Percentiles rank a stretch among this genome's conserved stretches.
Evolutionary conservation across 2,797 vertebrate species (phyloP).

Genomic region (Hapalemur alaotrensis): DNA sequence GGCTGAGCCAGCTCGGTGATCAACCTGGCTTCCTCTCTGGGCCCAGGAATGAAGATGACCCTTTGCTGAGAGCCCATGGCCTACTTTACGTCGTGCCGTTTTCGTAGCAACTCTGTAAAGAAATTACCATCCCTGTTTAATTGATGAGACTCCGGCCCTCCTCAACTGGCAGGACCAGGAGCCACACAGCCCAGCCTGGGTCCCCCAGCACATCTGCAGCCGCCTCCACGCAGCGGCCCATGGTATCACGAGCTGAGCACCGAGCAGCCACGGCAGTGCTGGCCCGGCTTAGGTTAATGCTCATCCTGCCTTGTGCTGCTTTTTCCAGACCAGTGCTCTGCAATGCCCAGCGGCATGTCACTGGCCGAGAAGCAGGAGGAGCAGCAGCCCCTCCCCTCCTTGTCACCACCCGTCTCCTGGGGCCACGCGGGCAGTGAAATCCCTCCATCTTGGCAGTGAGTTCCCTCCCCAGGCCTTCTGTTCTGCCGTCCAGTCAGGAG

Average conservation of each 20-base stretch:
- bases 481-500: background rate
- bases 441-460: background rate
- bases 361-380: background rate
- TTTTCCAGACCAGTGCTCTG: background rate
- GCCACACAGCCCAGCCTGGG: background rate
- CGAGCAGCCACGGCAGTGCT: accelerated
- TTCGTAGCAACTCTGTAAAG: background rate
- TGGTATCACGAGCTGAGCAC: accelerated
- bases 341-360: accelerated
- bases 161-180: background rate
- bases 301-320: background rate
- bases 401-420: background rate
- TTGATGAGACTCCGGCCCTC: background rate
- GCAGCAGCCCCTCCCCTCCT: background rate
- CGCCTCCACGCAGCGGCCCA: accelerated
- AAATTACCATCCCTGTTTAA: background rate
- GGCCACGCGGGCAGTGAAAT: background rate
- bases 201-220: background rate
- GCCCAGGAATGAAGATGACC: background rate
- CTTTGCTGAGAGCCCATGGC: background rate
- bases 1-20: background rate
- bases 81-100: accelerated
- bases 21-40: background rate
- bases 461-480: background rate
- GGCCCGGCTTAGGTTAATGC: accelerated